These are phyloP conservation scores for Muscina levida DNA, from an alignment of 2,888 invertebrate species.

Conservation along the genomic window DNA sequence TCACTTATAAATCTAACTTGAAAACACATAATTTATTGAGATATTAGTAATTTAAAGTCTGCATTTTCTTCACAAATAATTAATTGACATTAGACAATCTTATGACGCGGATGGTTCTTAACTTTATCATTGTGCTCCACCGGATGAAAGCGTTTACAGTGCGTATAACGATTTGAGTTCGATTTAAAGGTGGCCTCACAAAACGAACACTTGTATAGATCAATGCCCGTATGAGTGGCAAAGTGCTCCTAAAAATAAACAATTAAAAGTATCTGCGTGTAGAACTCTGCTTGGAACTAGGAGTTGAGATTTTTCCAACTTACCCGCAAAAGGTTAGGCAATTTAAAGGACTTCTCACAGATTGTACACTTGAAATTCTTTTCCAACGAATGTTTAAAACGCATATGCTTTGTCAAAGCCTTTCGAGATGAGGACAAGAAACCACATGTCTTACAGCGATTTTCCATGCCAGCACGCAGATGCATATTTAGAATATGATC, in stretches of 20 bases:
- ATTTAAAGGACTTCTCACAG: constrained; percentile 18
- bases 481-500: constrained; percentile 21
- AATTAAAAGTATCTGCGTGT: background rate
- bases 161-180: constrained; percentile 76
- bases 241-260: constrained; percentile 76
- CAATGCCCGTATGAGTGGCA: constrained; percentile 76
- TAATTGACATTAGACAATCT: too few relatives aligned
- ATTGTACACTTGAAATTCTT: background rate
- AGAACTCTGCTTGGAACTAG: too few relatives aligned
- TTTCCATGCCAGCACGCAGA: background rate
- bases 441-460: constrained; percentile 41
- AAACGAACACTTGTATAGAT: constrained; percentile 74
- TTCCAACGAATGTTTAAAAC: constrained; percentile 1
- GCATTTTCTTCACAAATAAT: too few relatives aligned
- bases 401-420: constrained; percentile 14
- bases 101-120: background rate
- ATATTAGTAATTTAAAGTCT: too few relatives aligned
- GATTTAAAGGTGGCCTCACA: constrained; percentile 76
- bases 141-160: constrained; percentile 75
- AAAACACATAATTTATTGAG: too few relatives aligned
- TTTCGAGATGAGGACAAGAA: constrained; percentile 7
- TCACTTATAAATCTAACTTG: too few relatives aligned
- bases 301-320: too few relatives aligned
- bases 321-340: constrained; percentile 65
- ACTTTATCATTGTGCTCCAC: constrained; percentile 68